These are phyloP conservation scores for Pseudococcus jackbeardsleyi DNA, from an alignment of 2,888 invertebrate species.

Conservation along the genomic window DNA sequence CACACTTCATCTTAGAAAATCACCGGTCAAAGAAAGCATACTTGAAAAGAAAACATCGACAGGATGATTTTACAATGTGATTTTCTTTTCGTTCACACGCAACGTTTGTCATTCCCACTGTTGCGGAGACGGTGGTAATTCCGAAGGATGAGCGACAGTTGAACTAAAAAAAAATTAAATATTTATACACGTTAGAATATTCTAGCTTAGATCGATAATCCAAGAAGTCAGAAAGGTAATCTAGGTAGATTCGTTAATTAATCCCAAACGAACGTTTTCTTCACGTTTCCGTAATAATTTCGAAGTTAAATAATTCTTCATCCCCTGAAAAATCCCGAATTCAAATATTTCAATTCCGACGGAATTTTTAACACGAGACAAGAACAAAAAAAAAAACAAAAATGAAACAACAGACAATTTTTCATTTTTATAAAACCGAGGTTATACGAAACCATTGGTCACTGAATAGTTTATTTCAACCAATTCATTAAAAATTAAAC, in stretches of 20 bases:
- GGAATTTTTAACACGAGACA: slow-evolving; percentile 6
- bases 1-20: not conserved
- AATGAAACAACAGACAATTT: not conserved
- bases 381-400: not conserved
- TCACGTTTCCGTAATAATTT: slow-evolving; percentile 51
- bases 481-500: slow-evolving; percentile 35
- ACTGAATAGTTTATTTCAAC: slow-evolving; percentile 29
- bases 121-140: slow-evolving; percentile 97
- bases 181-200: slow-evolving; percentile 49
- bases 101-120: slow-evolving; percentile 88
- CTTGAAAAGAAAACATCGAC: not conserved
- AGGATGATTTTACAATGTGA: slow-evolving; percentile 25
- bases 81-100: slow-evolving; percentile 15
- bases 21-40: not conserved
- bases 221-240: slow-evolving; percentile 49
- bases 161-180: slow-evolving; percentile 79
- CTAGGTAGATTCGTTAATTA: slow-evolving; percentile 42
- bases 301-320: slow-evolving; percentile 51
- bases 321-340: slow-evolving; percentile 56
- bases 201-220: not conserved
- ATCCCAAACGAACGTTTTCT: slow-evolving; percentile 49
- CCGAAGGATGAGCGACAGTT: slow-evolving; percentile 96
- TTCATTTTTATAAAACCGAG: slow-evolving; percentile 16
- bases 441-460: slow-evolving; percentile 48
- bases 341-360: slow-evolving; percentile 52